Conservation (phyloP, 2,888 invertebrate species). For the Pelosia muscerda region DNA sequence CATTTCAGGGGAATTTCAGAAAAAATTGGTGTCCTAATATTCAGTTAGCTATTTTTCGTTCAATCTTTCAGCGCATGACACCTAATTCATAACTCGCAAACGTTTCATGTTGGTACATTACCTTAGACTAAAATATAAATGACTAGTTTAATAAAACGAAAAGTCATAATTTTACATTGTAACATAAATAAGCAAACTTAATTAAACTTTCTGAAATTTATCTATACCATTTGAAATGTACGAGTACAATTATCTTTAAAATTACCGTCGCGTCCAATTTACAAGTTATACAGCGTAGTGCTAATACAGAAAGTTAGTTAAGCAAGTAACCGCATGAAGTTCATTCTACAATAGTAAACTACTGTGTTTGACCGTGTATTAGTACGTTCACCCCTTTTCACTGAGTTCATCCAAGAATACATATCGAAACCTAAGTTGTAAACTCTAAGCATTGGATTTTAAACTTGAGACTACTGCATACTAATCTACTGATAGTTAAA, state of each 20-base stretch:
- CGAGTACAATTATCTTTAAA: conserved; percentile 16
- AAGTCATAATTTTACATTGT: neutral
- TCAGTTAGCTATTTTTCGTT: neutral
- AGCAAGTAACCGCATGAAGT: neutral
- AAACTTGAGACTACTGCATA: neutral
- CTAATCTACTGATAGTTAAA: neutral
- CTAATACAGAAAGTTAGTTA: conserved; percentile 21
- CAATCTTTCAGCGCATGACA: neutral
- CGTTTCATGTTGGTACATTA: neutral
- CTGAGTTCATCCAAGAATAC: conserved; percentile 30
- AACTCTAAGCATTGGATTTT: neutral
- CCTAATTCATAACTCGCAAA: neutral
- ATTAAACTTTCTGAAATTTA: conserved; percentile 1
- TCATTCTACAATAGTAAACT: conserved; percentile 30
- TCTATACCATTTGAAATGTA: conserved; percentile 13
- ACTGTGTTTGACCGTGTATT: conserved; percentile 5
- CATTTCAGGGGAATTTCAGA: no score
- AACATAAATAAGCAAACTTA: neutral
- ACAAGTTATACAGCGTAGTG: conserved; percentile 17
- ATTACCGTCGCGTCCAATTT: conserved; percentile 23
- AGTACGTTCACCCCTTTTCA: conserved; percentile 38
- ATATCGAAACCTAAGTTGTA: conserved; percentile 14
- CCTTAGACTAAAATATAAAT: neutral
- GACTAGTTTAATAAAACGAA: neutral
- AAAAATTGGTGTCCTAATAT: no score